phyloP scores from a whole-genome alignment of 2,888 invertebrate species.

The Crematogaster levior region DNA sequence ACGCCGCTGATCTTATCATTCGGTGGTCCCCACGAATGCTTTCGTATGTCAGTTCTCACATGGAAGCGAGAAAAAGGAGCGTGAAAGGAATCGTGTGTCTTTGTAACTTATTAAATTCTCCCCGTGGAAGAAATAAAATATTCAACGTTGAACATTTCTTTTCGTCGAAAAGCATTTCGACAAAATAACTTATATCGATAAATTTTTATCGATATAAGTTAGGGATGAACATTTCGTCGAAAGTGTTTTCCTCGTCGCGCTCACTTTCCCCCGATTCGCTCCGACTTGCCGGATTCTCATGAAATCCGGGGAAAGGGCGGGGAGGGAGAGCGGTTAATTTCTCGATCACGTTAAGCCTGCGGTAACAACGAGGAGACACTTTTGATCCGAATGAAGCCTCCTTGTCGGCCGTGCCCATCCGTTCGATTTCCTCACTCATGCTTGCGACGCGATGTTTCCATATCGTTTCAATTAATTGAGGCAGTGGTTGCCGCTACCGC shows the following conservation, averaged over 20 bases:
- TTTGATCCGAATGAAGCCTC: not conserved
- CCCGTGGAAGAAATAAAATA: not conserved
- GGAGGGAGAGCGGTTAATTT: not conserved
- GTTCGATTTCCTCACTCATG: slow-evolving; percentile 11
- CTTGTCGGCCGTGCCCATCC: not conserved
- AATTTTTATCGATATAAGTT: not conserved
- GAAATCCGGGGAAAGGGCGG: not conserved
- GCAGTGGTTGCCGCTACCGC: slow-evolving; percentile 36
- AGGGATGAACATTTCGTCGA: not conserved
- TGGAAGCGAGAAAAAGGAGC: not conserved
- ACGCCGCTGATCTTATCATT: slow-evolving; percentile 6
- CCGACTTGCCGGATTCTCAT: not conserved
- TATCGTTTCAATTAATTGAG: slow-evolving; percentile 60
- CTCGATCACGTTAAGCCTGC: not conserved
- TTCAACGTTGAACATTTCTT: not conserved
- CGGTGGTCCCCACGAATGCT: not conserved
- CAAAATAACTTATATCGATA: too few species aligned
- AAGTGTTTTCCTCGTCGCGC: not conserved
- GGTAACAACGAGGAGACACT: not conserved
- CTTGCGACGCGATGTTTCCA: slow-evolving; percentile 27
- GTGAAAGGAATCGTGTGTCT: slow-evolving; percentile 4
- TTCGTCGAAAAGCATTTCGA: not conserved
- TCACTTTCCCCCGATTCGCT: not conserved
- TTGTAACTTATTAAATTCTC: too few species aligned
- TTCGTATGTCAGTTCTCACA: not conserved